Evolutionary conservation across 2,888 invertebrate species (phyloP).

Genomic region (Parelbella ahira): DNA sequence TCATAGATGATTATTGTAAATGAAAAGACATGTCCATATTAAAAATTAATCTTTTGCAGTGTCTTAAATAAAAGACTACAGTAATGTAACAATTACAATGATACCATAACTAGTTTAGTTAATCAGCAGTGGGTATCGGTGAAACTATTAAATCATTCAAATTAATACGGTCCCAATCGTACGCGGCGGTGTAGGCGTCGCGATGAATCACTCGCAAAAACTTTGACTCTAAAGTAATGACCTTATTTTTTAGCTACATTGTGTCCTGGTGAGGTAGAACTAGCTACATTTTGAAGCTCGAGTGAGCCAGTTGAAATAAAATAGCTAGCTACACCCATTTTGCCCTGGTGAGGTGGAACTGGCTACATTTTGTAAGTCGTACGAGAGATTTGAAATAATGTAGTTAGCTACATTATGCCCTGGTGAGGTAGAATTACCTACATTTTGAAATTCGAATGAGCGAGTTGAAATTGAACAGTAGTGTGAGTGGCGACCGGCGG

Average conservation of each 20-base stretch:
- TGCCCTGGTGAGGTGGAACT: no score
- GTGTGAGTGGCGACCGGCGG: conserved; percentile 7
- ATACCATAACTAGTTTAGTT: no score
- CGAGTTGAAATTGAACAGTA: conserved; percentile 28
- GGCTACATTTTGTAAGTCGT: no score
- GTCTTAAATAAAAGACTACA: no score
- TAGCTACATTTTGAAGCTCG: conserved; percentile 15
- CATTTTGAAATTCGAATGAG: conserved; percentile 17
- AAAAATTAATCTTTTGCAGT: no score
- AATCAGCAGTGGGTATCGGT: no score
- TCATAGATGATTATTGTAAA: no score
- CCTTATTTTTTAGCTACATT: conserved; percentile 13
- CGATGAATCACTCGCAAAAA: conserved; percentile 12
- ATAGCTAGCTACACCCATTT: no score
- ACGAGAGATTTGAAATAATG: no score
- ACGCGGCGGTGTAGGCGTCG: conserved; percentile 1
- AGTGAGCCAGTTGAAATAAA: conserved; percentile 28
- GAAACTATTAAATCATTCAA: no score
- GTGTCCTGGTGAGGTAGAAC: conserved; percentile 2
- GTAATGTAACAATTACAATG: no score
- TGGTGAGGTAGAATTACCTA: conserved; percentile 6
- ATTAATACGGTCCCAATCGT: conserved; percentile 9
- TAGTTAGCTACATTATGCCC: conserved; percentile 1
- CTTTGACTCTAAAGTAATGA: conserved; percentile 14
- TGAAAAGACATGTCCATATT: no score